Percentiles rank a stretch among this genome's conserved stretches.
Conservation (phyloP, 2,888 invertebrate genomes). For the Ormyrus rosae region DNA sequence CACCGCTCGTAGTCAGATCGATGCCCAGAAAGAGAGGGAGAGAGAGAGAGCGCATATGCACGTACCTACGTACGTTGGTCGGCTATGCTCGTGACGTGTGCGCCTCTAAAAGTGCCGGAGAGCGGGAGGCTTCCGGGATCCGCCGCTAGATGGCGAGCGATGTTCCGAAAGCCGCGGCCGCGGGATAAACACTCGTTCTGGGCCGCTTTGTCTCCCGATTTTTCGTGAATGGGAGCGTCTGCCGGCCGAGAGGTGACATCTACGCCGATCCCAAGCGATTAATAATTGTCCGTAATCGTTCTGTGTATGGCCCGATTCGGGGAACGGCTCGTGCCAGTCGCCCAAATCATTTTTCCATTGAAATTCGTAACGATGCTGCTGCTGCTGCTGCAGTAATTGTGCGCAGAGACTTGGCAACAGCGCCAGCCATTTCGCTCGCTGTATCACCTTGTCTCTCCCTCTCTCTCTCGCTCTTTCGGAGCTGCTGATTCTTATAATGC, state of each 20-base stretch:
- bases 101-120: neutral
- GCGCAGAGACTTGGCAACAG: conserved; percentile 42
- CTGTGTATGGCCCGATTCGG: conserved; percentile 19
- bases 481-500: conserved; percentile 19
- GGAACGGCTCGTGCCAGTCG: neutral
- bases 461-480: conserved; percentile 1
- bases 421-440: conserved; percentile 17
- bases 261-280: neutral
- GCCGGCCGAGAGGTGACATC: too few species aligned
- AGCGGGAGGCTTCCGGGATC: neutral
- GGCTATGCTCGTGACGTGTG: conserved; percentile 7
- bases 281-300: conserved; percentile 31
- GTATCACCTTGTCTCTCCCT: conserved; percentile 1
- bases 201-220: neutral
- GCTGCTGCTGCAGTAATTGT: neutral
- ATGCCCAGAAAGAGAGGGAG: conserved; percentile 4
- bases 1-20: neutral
- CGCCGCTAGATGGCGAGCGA: conserved; percentile 39
- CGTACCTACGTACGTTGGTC: neutral
- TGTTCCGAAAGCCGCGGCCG: neutral
- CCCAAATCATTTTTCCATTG: conserved; percentile 25
- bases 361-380: conserved; percentile 1
- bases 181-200: too few species aligned
- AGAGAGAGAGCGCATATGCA: neutral
- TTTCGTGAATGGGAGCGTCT: too few species aligned